A percentile compares a stretch with the other conserved stretches of the same genome.
Evolutionary conservation across 2,797 vertebrate genomes (phyloP).

Genomic region (Smutsia temminckii): DNA sequence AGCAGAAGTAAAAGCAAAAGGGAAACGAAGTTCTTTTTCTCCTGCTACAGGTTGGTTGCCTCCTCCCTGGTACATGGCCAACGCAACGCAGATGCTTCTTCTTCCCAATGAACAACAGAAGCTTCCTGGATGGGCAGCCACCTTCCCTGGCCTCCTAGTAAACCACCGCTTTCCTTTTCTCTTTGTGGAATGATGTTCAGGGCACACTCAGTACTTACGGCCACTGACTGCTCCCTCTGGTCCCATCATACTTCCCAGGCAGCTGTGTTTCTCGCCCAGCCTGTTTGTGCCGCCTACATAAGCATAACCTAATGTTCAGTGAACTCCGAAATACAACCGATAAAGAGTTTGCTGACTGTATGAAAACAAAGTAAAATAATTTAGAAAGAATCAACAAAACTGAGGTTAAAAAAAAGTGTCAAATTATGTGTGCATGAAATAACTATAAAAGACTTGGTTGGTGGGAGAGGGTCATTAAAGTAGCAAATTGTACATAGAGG

Average conservation of each 20-base stretch:
- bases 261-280: background rate
- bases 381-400: constrained; percentile 35
- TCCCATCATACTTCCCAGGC: background rate
- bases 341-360: background rate
- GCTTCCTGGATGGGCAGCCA: background rate
- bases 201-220: accelerated
- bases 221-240: background rate
- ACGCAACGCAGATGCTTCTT: background rate
- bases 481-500: background rate
- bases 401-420: background rate
- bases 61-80: background rate
- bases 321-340: constrained; percentile 5
- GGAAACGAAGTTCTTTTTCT: background rate
- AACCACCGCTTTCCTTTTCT: background rate
- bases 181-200: background rate
- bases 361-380: constrained; percentile 40
- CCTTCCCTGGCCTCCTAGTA: background rate
- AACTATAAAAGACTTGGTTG: background rate
- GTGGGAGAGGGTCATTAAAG: background rate
- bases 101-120: background rate
- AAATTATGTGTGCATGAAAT: background rate
- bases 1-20: background rate
- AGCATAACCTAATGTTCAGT: background rate
- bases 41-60: background rate
- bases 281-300: background rate